Percentiles rank a stretch among this genome's conserved stretches.
Evolutionary conservation across 2,113 vertebrate species (phyloP).

Genomic region (Verasper variegatus): DNA sequence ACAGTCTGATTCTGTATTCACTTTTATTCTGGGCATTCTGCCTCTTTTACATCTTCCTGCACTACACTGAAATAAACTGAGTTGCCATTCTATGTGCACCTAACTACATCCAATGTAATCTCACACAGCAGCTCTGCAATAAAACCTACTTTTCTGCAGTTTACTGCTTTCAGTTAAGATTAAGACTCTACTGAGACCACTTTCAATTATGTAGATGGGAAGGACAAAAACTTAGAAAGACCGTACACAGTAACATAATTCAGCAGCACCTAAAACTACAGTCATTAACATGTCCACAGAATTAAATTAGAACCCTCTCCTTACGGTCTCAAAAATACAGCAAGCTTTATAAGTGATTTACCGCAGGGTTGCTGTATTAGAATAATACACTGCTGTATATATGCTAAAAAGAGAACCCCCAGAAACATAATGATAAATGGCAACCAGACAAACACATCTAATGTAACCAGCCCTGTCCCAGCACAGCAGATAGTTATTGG

Average conservation of each 20-base stretch:
- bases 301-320: neutral
- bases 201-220: slow-evolving; percentile 1
- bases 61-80: neutral
- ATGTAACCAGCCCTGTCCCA: neutral
- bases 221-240: neutral
- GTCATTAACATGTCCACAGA: neutral
- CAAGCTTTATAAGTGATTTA: neutral
- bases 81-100: neutral
- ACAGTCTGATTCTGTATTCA: neutral
- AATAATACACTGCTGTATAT: neutral
- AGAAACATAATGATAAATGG: neutral
- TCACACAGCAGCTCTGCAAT: neutral
- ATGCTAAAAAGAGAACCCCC: neutral
- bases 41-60: neutral
- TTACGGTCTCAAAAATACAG: neutral
- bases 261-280: neutral
- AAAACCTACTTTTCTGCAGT: neutral
- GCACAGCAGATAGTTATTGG: neutral
- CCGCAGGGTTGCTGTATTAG: neutral
- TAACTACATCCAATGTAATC: neutral
- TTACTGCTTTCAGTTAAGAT: neutral
- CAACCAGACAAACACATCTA: neutral
- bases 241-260: neutral
- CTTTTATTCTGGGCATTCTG: neutral
- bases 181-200: neutral